Percentiles rank a stretch among this genome's conserved stretches.
These are phyloP conservation scores for Epirrhoe alternata DNA, from an alignment of 2,888 invertebrate species.

Conservation along the genomic window DNA sequence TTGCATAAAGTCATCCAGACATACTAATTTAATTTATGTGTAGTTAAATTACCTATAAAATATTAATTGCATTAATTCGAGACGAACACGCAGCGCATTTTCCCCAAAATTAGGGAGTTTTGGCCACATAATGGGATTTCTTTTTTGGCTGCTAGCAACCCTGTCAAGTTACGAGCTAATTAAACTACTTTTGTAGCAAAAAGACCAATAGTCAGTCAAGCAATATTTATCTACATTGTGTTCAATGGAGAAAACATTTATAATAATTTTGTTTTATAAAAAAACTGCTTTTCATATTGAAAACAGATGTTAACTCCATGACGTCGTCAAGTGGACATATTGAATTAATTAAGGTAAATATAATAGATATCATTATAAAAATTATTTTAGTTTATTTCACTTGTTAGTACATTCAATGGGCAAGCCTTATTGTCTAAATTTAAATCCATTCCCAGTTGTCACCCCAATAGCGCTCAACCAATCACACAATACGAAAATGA, in stretches of 20 bases:
- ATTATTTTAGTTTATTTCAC: too few relatives aligned
- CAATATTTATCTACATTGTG: conserved; percentile 20
- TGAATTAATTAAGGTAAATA: too few relatives aligned
- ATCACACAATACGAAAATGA: too few relatives aligned
- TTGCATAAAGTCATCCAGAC: conserved; percentile 4
- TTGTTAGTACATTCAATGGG: too few relatives aligned
- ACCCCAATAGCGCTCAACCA: too few relatives aligned
- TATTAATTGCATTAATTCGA: conserved; percentile 45
- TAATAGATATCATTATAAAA: too few relatives aligned
- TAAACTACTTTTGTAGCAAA: conserved; percentile 26
- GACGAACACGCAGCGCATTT: conserved; percentile 11
- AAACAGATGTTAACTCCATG: too few relatives aligned
- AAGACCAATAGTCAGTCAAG: conserved; percentile 37
- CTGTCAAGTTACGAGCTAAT: conserved; percentile 36
- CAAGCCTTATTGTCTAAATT: too few relatives aligned
- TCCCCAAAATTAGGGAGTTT: conserved; percentile 20
- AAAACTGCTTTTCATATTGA: too few relatives aligned
- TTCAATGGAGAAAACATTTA: background rate
- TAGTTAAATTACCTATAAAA: conserved; percentile 42
- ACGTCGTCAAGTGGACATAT: too few relatives aligned
- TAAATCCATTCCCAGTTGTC: too few relatives aligned
- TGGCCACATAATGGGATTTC: conserved; percentile 10
- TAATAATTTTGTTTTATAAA: background rate
- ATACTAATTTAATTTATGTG: conserved; percentile 24
- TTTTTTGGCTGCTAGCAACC: conserved; percentile 30